These are phyloP conservation scores for Calliphora vicina DNA, from an alignment of 1,140 invertebrate genomes.

Conservation along the genomic window DNA sequence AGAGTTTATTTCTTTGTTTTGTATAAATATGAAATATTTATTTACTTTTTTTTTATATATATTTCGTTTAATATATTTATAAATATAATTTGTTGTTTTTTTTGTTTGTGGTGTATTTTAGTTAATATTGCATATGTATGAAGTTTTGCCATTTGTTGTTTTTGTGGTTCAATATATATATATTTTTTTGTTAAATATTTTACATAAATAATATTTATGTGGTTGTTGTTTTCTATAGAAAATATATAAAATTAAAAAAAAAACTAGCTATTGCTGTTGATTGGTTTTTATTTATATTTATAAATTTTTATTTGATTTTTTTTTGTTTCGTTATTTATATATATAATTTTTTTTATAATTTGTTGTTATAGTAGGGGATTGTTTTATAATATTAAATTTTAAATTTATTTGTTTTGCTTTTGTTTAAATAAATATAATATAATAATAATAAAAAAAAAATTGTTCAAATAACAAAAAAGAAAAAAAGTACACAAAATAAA, in stretches of 20 bases:
- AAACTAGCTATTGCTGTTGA: background rate
- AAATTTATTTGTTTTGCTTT: background rate
- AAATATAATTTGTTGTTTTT: background rate
- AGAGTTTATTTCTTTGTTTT: too few relatives aligned
- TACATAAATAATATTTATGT: background rate
- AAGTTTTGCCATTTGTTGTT: background rate
- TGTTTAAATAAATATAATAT: background rate
- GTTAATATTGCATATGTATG: background rate
- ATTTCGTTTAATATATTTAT: background rate
- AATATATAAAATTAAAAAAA: background rate
- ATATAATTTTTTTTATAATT: background rate
- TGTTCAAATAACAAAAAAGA: background rate
- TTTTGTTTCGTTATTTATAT: background rate
- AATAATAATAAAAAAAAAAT: background rate
- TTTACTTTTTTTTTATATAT: background rate
- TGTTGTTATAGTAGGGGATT: background rate
- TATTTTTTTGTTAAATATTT: background rate
- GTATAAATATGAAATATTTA: background rate
- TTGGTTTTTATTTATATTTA: background rate
- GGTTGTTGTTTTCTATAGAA: background rate
- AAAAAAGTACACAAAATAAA: background rate
- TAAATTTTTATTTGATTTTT: background rate
- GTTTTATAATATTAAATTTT: background rate
- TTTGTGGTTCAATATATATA: background rate
- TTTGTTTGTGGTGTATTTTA: background rate